Conservation (phyloP, 2,888 invertebrate species). For the Lagria hirta region DNA sequence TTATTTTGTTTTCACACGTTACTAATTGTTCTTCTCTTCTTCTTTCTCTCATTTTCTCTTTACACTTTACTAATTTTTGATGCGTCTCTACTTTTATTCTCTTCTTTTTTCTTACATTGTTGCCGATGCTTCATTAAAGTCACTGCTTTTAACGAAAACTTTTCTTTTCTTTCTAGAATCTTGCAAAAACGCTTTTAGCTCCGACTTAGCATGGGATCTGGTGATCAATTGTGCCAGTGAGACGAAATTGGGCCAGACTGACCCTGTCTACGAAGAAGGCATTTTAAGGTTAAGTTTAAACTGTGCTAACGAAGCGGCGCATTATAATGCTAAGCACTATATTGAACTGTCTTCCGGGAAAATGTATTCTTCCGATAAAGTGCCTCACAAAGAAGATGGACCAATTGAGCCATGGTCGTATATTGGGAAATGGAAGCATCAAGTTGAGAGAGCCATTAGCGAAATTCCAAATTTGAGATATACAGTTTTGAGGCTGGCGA, state of each 20-base stretch:
- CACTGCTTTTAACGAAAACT: too few relatives aligned
- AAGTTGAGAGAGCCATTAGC: slow-evolving; percentile 77
- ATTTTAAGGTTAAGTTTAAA: slow-evolving; percentile 80
- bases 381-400: slow-evolving; percentile 74
- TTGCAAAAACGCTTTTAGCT: slow-evolving; percentile 74
- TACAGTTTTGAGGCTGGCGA: slow-evolving; percentile 78
- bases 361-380: slow-evolving; percentile 79
- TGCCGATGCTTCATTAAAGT: too few relatives aligned
- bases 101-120: too few relatives aligned
- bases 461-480: slow-evolving; percentile 70
- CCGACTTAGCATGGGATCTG: slow-evolving; percentile 67
- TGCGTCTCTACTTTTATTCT: too few relatives aligned
- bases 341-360: slow-evolving; percentile 86
- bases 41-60: too few relatives aligned
- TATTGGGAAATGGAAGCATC: slow-evolving; percentile 78
- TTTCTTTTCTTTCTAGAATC: slow-evolving; percentile 67
- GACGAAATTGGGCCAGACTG: slow-evolving; percentile 84
- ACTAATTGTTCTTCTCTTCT: too few relatives aligned
- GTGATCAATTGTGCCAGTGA: slow-evolving; percentile 92
- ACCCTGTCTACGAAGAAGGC: slow-evolving; percentile 89
- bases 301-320: slow-evolving; percentile 77
- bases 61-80: too few relatives aligned
- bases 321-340: slow-evolving; percentile 67
- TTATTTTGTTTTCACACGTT: too few relatives aligned
- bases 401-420: slow-evolving; percentile 82